A percentile compares a stretch with the other conserved stretches of the same genome.
Evolutionary conservation across 2,888 invertebrate species (phyloP).

Genomic region (Synanthedon myopaeformis): DNA sequence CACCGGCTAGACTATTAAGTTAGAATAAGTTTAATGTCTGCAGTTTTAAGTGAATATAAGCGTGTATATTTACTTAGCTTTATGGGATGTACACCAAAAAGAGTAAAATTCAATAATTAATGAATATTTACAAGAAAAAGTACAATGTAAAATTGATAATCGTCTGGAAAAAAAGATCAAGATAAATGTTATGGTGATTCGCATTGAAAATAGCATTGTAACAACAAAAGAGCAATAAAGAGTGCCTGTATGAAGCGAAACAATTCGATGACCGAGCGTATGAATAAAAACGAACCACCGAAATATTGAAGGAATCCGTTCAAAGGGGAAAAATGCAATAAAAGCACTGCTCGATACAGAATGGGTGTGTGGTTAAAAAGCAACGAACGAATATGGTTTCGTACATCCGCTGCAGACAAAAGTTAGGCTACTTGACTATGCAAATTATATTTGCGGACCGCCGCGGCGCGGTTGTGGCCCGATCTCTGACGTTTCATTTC

Average conservation of each 20-base stretch:
- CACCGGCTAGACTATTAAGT: no score
- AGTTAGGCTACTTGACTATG: conserved; percentile 69
- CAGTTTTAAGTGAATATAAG: no score
- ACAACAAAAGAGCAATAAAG: conserved; percentile 32
- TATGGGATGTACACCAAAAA: no score
- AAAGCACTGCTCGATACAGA: conserved; percentile 57
- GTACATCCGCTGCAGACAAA: conserved; percentile 68
- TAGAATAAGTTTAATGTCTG: no score
- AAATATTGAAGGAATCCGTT: conserved; percentile 70
- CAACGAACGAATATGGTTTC: conserved; percentile 67
- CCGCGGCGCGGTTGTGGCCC: conserved; percentile 47
- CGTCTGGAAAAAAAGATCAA: no score
- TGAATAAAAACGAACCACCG: conserved; percentile 66
- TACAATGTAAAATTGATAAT: no score
- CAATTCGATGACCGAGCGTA: conserved; percentile 63
- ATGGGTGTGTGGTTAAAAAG: conserved; percentile 66
- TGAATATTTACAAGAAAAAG: no score
- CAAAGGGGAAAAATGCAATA: conserved; percentile 69
- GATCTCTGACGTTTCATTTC: conserved; percentile 67
- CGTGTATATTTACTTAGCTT: no score
- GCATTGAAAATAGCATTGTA: background rate
- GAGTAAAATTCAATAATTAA: no score
- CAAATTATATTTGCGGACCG: conserved; percentile 72
- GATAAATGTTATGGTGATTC: background rate
- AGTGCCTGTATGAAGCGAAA: conserved; percentile 53